Conservation (phyloP, 2,888 invertebrate species). For the Ophraella communa region DNA sequence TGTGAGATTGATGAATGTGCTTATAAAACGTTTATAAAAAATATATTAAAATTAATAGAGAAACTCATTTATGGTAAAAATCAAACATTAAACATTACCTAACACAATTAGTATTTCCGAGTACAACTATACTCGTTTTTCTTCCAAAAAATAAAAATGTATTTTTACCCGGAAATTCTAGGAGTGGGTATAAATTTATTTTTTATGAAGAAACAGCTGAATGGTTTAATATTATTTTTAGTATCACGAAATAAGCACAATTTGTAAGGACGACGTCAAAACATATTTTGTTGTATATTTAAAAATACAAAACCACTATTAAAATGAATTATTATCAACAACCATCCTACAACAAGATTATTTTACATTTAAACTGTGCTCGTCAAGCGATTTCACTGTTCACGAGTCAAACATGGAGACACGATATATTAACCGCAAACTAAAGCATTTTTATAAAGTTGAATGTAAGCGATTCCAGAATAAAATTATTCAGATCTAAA, state of each 20-base stretch:
- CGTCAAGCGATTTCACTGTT: not conserved
- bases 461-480: conserved; percentile 1
- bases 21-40: too few relatives aligned
- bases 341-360: not conserved
- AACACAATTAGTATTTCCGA: not conserved
- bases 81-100: too few relatives aligned
- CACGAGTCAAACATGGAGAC: conserved; percentile 6
- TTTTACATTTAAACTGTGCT: not conserved
- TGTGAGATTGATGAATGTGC: too few relatives aligned
- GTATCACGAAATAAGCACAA: not conserved
- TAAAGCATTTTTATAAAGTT: conserved; percentile 2
- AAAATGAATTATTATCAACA: not conserved
- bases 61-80: too few relatives aligned
- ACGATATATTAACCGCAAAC: conserved; percentile 34
- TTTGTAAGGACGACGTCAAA: not conserved
- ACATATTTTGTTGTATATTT: not conserved
- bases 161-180: not conserved
- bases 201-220: not conserved
- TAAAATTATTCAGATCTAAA: conserved; percentile 2
- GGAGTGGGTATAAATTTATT: not conserved
- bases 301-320: not conserved
- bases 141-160: not conserved
- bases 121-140: not conserved
- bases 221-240: not conserved
- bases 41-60: too few relatives aligned